phyloP scores from a whole-genome alignment of 2,888 invertebrate genomes.

The Synanthedon formicaeformis region DNA sequence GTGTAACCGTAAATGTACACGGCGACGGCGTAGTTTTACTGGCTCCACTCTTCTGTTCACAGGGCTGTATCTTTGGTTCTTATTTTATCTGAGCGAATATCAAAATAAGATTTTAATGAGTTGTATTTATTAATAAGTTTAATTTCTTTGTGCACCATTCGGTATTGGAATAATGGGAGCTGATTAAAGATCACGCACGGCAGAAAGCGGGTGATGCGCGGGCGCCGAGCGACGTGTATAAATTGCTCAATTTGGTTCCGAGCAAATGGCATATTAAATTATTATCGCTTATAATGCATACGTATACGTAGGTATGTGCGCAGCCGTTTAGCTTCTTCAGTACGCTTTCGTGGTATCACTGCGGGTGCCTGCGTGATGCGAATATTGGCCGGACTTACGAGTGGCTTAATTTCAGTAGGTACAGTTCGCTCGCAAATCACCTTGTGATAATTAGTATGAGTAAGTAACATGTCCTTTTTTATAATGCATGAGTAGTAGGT shows the following conservation, averaged over 20 bases:
- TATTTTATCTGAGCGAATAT: no score
- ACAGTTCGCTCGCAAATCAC: no score
- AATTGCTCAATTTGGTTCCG: conserved; percentile 60
- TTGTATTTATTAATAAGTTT: conserved; percentile 17
- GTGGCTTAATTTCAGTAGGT: no score
- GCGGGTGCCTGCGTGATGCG: conserved; percentile 23
- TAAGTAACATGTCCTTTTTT: no score
- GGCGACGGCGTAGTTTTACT: no score
- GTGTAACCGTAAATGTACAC: no score
- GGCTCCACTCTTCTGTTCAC: no score
- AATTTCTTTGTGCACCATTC: conserved; percentile 30
- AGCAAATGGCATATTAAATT: conserved; percentile 59
- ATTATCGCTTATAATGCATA: conserved; percentile 33
- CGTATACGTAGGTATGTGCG: conserved; percentile 13
- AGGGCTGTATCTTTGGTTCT: no score
- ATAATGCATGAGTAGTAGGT: no score
- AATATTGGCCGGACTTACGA: no score
- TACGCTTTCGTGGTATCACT: conserved; percentile 33
- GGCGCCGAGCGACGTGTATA: conserved; percentile 35
- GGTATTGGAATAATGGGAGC: conserved; percentile 23
- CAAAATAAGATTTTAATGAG: conserved; percentile 3
- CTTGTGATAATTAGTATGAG: no score
- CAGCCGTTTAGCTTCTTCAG: conserved; percentile 31
- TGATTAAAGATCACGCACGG: conserved; percentile 26
- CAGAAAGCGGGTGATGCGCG: conserved; percentile 10